Percentiles rank a stretch among this genome's conserved stretches.
Evolutionary conservation across 2,113 vertebrate species (phyloP).

Genomic region (Megaleporinus macrocephalus): DNA sequence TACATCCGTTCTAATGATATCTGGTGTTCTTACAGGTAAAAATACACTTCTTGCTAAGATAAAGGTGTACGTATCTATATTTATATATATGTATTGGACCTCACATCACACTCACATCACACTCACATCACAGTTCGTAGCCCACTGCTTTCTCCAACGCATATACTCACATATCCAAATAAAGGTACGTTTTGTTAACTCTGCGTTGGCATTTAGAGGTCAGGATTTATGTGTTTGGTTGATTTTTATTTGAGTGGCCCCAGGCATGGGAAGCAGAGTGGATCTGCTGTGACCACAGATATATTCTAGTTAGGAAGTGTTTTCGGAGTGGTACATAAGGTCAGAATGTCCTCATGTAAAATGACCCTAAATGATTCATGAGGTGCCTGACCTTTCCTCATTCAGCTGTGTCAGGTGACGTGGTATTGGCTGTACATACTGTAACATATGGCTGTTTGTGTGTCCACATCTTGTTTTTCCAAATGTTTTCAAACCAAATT

Average conservation of each 20-base stretch:
- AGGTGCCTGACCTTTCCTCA: background rate
- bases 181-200: background rate
- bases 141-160: background rate
- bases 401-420: background rate
- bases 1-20: too few species aligned
- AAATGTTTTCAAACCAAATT: too few species aligned
- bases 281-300: background rate
- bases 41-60: too few species aligned
- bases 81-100: too few species aligned
- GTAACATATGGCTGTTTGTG: background rate
- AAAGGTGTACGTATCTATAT: too few species aligned
- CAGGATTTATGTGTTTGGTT: conserved; percentile 3
- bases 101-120: too few species aligned
- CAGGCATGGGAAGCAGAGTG: background rate
- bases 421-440: background rate
- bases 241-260: conserved; percentile 4
- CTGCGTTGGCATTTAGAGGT: conserved; percentile 19
- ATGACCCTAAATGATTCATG: conserved; percentile 7
- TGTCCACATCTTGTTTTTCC: too few species aligned
- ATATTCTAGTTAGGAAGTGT: background rate
- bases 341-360: conserved; percentile 6
- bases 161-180: background rate
- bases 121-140: background rate
- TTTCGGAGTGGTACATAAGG: background rate
- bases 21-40: too few species aligned